Evolutionary conservation across 2,113 vertebrate species (phyloP), one percentile per base, ranked within the genome.

Genomic region (Clupea harengus): DNA sequence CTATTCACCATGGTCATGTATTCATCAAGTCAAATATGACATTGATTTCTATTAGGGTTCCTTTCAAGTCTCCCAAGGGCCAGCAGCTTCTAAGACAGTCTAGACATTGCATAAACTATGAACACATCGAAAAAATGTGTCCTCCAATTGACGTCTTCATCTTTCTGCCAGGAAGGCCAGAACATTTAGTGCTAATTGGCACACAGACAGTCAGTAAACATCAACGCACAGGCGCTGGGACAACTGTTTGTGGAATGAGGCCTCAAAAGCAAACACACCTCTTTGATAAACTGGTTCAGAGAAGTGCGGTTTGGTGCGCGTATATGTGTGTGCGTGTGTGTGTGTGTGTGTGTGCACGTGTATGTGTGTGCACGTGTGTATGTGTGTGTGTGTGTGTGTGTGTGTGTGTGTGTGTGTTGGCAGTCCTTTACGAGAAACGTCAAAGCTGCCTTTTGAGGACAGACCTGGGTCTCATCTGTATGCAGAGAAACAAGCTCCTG

Each of bases 351-450:
- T 86, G 64, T 28, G 64, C 7, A 9, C 7, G n/a, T 15, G 57
- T 18, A 5, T 39, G 45, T 52, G 82, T 64, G 57, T 64, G 57
- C n/a, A n/a, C 28, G 64, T n/a, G 57, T 64, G 20, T 64, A 20
- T 49, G 54, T 64, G n/a, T 47, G 45, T 67, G 82, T 89, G 88
- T 86, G 85, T 67, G 64, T 67, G 64, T 28, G 67, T 32, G 67
- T 13, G 28, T 32, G 28, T 32, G 25, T 17, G n/a, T 11, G 9
- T 25, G 32, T 54, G 83, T 89, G 88, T 86, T 84, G 20, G 88
- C 86, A 85, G 88, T 88, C 87, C 89, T 88, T 84, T 85, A 88
- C 28, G 85, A 82, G 87, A 85, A 32, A 32, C 81, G 52, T 45
- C 20, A 83, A 84, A 4, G 54, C 72, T 87, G 54, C 44, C 81